Base-by-base conservation (phyloP, 2,888 invertebrate species). In the Incurvaria masculella region DNA sequence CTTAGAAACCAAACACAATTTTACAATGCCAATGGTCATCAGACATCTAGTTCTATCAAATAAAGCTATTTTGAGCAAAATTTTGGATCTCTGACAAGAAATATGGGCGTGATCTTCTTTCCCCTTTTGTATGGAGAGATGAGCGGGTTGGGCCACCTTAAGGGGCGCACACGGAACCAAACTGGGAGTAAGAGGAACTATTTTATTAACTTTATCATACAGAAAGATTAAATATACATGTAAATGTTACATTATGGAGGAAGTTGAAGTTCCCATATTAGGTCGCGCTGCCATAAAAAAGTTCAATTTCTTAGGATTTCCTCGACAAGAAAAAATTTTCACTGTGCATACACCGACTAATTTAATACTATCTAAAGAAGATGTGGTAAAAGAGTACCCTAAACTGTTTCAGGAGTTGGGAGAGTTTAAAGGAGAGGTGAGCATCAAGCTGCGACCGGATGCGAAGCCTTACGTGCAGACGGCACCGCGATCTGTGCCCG, bases 361-460 rank as follows among this genome's bases (percentile, higher is more conserved):
- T n/a, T n/a, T n/a, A n/a, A n/a, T n/a, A n/a, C 5, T 21, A 14
- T 26, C n/a, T 11, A 14, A 17, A 16, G 14, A 4, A 19, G 33
- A 33, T 17, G 19, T 50, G 21, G 40, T 26, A 42, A 44, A 47
- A 19, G 23, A 45, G 42, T 50, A 33, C 46, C 48, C 48, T 10
- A 19, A 41, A n/a, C 17, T 50, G 11, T 47, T 50, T 45, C 39
- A 50, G 45, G 47, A 45, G 2, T 40, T 46, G n/a, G 51, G 44
- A 2, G 43, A 48, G 4, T 51, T 51, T 44, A 45, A 46, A 21
- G 46, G 48, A 2, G 14, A 39, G 17, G 46, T 51, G 45, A 10
- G 21, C 11, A 48, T 50, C n/a, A 40, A 46, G 17, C 42, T 51
- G 14, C 11, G 46, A 20, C 48, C 45, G 14, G 14, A 51, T 21